Evolutionary conservation across 2,113 vertebrate genomes (phyloP).

Genomic region (Arizona elegans): DNA sequence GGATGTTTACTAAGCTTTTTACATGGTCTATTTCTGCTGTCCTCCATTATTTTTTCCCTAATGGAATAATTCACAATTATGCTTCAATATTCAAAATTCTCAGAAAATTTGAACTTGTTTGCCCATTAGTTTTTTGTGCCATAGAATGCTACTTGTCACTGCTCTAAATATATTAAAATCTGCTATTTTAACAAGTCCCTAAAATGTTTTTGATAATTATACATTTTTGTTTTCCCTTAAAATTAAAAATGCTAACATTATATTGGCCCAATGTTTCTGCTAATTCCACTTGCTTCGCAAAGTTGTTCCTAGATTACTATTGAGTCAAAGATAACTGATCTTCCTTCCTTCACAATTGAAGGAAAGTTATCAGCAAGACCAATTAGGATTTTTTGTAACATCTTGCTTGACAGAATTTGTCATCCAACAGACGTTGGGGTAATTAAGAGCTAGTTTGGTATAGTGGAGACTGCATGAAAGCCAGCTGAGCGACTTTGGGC

Average conservation of each 20-base stretch:
- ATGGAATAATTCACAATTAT: background rate
- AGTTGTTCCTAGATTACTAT: background rate
- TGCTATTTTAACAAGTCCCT: background rate
- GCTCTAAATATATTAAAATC: background rate
- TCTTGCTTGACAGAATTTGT: background rate
- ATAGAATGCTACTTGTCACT: background rate
- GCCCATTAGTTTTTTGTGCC: background rate
- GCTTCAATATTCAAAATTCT: background rate
- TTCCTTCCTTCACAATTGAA: background rate
- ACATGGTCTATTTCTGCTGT: background rate
- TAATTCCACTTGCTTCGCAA: background rate
- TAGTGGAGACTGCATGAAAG: background rate
- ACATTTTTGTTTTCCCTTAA: background rate
- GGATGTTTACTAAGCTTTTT: background rate
- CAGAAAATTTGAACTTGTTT: background rate
- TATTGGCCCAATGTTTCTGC: background rate
- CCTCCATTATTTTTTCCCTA: background rate
- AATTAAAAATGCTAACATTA: background rate
- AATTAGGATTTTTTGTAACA: background rate
- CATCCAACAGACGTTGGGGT: background rate
- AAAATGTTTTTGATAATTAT: background rate
- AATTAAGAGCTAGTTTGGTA: background rate
- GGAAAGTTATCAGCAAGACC: background rate
- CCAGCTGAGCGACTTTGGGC: background rate
- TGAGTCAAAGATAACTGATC: background rate